Conservation (phyloP, 2,888 invertebrate species). For the Esperia sulphurella region DNA sequence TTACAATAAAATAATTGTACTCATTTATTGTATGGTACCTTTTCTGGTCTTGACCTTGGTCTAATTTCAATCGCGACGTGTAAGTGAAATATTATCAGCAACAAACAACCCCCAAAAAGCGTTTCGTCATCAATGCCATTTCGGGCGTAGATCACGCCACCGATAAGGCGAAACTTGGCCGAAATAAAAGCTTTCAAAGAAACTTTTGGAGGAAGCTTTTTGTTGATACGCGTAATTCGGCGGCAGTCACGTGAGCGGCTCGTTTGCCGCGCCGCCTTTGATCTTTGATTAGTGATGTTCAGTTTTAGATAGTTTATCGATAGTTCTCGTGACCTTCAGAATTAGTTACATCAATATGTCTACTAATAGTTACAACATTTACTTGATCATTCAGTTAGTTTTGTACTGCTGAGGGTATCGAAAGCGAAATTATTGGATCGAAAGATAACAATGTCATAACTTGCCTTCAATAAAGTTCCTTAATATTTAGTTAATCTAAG, state of each 20-base stretch:
- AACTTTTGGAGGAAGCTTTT: conserved; percentile 27
- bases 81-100: neutral
- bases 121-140: conserved; percentile 24
- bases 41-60: no score
- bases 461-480: no score
- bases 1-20: neutral
- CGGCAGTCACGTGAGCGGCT: conserved; percentile 34
- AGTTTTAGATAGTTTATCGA: neutral
- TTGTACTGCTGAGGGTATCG: no score
- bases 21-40: no score
- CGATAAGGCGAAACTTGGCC: conserved; percentile 25
- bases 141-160: conserved; percentile 22
- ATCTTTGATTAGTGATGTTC: conserved; percentile 7
- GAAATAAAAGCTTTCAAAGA: conserved; percentile 37
- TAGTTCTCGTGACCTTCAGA: neutral
- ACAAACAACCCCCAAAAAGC: neutral
- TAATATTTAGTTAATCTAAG: no score
- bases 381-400: no score
- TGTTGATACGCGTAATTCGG: conserved; percentile 23
- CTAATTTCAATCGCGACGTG: no score
- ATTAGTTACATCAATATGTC: no score
- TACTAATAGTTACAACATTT: no score
- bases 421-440: no score
- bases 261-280: conserved; percentile 23
- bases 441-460: no score